Conservation (phyloP, 2,888 invertebrate species). For the Ormia ochracea region DNA sequence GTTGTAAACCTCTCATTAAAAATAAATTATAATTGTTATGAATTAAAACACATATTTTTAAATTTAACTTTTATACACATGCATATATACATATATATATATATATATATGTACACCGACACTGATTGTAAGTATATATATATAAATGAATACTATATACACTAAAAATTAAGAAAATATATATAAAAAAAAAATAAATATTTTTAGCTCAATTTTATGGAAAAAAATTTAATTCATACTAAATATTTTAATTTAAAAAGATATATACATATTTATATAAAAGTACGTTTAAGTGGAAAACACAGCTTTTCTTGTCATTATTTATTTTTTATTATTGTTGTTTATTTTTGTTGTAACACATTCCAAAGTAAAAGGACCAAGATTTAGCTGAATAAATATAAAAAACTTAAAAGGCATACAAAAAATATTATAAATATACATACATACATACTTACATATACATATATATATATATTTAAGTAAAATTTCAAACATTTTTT, state of each 20-base stretch:
- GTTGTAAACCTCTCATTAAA: no score
- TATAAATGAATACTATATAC: no score
- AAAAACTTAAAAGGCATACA: slow-evolving; percentile 4
- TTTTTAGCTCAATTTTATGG: no score
- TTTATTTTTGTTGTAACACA: slow-evolving; percentile 66
- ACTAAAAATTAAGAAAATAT: no score
- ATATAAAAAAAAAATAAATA: no score
- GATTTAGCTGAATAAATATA: slow-evolving; percentile 37
- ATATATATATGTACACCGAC: no score
- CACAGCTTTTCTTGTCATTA: slow-evolving; percentile 57
- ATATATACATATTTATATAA: neutral
- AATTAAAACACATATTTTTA: no score
- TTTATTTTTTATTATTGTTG: slow-evolving; percentile 12
- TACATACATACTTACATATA: neutral
- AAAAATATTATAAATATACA: neutral
- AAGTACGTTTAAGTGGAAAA: neutral
- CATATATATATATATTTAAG: neutral
- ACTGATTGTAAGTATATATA: no score
- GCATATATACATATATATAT: no score
- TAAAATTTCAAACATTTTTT: neutral
- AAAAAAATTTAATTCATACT: slow-evolving; percentile 1
- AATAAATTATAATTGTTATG: no score
- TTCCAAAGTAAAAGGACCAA: slow-evolving; percentile 69
- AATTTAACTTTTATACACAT: no score
- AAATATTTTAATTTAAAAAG: neutral